Evolutionary conservation across 2,113 vertebrate genomes (phyloP).

Genomic region (Pholis gunnellus): DNA sequence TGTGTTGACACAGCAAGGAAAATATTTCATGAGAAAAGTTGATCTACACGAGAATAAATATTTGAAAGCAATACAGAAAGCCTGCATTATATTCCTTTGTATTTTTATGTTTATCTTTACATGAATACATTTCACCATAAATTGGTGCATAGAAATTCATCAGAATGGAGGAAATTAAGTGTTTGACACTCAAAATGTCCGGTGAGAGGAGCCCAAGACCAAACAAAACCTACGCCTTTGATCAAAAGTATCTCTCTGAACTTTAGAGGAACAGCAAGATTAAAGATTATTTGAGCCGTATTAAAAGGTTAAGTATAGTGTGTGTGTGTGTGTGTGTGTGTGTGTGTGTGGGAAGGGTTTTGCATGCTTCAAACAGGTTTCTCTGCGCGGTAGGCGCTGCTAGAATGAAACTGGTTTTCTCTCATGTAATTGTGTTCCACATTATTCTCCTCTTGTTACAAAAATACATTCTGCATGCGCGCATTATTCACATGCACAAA

Average conservation of each 20-base stretch:
- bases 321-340: not conserved
- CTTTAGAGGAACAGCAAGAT: conserved; percentile 29
- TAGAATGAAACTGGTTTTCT: conserved; percentile 44
- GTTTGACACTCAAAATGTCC: not conserved
- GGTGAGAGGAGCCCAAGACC: not conserved
- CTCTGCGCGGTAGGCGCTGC: conserved; percentile 1
- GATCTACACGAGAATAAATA: not conserved
- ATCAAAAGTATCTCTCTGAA: conserved; percentile 2
- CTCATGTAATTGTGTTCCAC: conserved; percentile 39
- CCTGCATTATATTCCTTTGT: not conserved
- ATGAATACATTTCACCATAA: not conserved
- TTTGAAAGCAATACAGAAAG: not conserved
- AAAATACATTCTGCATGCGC: not conserved
- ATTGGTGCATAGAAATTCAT: not conserved
- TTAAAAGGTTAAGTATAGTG: conserved; percentile 3
- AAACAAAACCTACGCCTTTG: too few relatives aligned
- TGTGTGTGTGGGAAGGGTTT: not conserved
- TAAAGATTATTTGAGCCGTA: conserved; percentile 28
- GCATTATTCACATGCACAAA: not conserved
- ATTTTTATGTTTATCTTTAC: not conserved
- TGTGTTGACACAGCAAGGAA: not conserved
- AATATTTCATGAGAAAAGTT: too few relatives aligned
- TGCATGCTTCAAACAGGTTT: conserved; percentile 63
- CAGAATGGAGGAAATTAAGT: not conserved
- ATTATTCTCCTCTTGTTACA: conserved; percentile 27